Conservation (phyloP, 2,113 vertebrate genomes). For the Rattus norvegicus region DNA sequence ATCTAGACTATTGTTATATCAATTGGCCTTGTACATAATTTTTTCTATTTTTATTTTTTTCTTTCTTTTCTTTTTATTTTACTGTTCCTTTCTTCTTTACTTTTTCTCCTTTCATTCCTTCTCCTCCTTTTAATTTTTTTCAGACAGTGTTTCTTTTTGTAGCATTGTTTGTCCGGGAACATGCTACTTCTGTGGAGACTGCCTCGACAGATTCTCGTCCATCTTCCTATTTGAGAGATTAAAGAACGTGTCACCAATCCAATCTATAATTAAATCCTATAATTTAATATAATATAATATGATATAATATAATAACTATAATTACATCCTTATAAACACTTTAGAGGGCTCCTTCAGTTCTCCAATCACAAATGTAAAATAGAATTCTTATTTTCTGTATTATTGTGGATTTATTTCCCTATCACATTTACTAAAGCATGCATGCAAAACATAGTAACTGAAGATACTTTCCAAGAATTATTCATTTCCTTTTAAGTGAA, state of each 20-base stretch:
- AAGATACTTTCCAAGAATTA: neutral
- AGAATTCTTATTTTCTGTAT: neutral
- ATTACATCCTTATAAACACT: neutral
- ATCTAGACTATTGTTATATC: neutral
- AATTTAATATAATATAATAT: too few relatives aligned
- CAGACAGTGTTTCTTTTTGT: neutral
- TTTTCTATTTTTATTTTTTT: neutral
- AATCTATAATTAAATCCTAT: too few relatives aligned
- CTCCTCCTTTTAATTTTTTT: neutral
- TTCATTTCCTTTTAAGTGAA: neutral
- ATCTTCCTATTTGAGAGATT: neutral
- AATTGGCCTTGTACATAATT: neutral
- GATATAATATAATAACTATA: too few relatives aligned
- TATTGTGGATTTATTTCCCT: neutral
- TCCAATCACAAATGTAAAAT: neutral
- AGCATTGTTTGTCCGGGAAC: neutral
- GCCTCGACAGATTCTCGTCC: neutral
- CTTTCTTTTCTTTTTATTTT: neutral
- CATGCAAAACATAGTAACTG: neutral
- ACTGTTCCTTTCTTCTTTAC: neutral
- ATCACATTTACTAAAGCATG: neutral
- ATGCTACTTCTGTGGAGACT: neutral
- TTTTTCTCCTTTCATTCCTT: neutral
- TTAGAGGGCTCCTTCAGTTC: neutral
- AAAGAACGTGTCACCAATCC: neutral